phyloP scores from a whole-genome alignment of 2,113 vertebrate genomes.

The Cercopithecus mona region DNA sequence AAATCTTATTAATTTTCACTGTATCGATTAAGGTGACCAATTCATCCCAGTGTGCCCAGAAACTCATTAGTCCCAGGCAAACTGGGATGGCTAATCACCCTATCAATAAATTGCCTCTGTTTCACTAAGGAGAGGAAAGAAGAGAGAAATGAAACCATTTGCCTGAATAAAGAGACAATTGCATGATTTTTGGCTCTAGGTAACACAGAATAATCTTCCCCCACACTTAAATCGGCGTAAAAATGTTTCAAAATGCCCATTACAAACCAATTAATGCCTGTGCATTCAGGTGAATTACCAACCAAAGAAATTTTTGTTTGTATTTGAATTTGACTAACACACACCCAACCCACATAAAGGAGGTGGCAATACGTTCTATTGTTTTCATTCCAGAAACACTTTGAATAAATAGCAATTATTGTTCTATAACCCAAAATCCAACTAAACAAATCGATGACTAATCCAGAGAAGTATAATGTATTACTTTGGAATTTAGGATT shows the following conservation, averaged over 20 bases:
- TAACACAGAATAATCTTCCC: not conserved
- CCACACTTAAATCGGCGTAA: not conserved
- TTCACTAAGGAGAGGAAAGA: not conserved
- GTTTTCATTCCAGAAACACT: constrained; percentile 29
- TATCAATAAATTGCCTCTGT: not conserved
- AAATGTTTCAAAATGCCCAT: constrained; percentile 47
- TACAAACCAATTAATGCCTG: not conserved
- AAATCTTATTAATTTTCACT: not conserved
- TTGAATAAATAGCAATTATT: not conserved
- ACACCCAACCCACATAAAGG: constrained; percentile 25
- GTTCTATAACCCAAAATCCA: not conserved
- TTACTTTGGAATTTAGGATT: constrained; percentile 1
- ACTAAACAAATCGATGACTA: constrained; percentile 22
- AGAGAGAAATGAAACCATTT: constrained; percentile 22
- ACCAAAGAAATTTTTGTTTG: constrained; percentile 16
- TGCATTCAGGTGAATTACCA: not conserved
- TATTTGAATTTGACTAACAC: not conserved
- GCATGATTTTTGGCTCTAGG: not conserved
- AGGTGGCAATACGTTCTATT: not conserved
- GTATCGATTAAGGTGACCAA: not conserved
- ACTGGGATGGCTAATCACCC: not conserved
- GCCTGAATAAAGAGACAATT: not conserved
- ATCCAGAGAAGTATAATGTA: not conserved
- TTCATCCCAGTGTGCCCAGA: not conserved
- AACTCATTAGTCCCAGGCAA: not conserved